Percentiles rank a stretch among this genome's conserved stretches.
These are phyloP conservation scores for Cryptoblepharus egeriae DNA, from an alignment of 2,797 vertebrate genomes.

Conservation along the genomic window DNA sequence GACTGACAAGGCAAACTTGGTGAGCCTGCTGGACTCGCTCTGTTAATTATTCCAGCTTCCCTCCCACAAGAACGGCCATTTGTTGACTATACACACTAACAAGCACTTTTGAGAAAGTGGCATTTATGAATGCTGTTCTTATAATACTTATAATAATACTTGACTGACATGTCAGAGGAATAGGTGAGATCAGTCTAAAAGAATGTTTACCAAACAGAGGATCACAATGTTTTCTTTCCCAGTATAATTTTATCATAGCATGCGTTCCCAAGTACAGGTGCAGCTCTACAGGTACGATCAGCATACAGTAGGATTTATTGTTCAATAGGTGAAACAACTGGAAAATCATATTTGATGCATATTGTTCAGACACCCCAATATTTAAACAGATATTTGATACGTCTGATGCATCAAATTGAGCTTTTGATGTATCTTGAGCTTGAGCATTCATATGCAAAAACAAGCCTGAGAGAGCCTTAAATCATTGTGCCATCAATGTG, in stretches of 20 bases:
- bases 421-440: too few relatives aligned
- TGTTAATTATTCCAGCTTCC: slow-evolving; percentile 8
- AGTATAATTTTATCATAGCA: too few relatives aligned
- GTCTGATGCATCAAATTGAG: too few relatives aligned
- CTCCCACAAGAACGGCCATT: neutral
- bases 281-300: neutral
- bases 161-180: neutral
- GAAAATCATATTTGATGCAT: neutral
- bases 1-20: neutral
- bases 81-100: neutral
- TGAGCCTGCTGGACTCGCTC: slow-evolving; percentile 15
- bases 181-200: neutral
- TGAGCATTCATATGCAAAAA: too few relatives aligned
- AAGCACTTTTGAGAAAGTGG: neutral
- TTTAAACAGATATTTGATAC: too few relatives aligned
- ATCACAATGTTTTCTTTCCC: neutral
- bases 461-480: too few relatives aligned
- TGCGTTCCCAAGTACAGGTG: neutral
- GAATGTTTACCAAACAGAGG: neutral
- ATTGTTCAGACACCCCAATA: too few relatives aligned
- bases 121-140: neutral
- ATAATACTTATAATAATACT: neutral
- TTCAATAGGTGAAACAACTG: neutral
- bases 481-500: too few relatives aligned
- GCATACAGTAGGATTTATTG: neutral